Base-by-base conservation (phyloP, 2,797 vertebrate species). In the Babyrousa celebensis region DNA sequence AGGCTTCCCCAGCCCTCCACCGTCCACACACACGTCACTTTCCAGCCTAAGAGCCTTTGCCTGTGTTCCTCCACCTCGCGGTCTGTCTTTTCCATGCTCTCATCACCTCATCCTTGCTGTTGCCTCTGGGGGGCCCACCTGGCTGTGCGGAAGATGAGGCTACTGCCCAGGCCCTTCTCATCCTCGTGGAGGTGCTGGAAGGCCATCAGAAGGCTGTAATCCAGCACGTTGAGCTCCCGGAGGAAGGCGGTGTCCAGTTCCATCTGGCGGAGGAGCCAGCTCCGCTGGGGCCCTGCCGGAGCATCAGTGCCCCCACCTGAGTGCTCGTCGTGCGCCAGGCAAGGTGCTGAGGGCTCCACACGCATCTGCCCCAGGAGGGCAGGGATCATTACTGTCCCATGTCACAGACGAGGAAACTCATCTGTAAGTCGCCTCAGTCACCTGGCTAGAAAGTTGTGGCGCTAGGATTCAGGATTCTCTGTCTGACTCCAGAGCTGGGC, bases 171-270 rank as follows among this genome's bases (percentile, higher is more conserved):
- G 40, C 98, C 94, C 29, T 97, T 98, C 82, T 99, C 99, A 0
- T 99, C 99, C 0, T 97, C 94, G 15, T 99, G 99, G 71, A 99
- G 97, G 0, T 97, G 98, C 97, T 99, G 99, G 74, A 99, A 98
- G 70, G 99, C 99, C 96, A 99, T 90, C 63, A 99, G 98, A 43
- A 99, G 98, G 80, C 99, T 99, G 97, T 99, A 99, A 97, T 99
- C 99, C 97, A 99, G 93, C 60, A 99, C 98, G 0, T 99, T 99
- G 62, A 99, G 98, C 20, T 98, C 98, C 96, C 60, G 97, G 3
- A 99, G 98, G 98, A 99, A 99, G 56, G 98, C 54, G 0, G 99
- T 99, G 98, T 99, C 99, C 7, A 99, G 98, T 91, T 99, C 98
- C 95, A 99, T 95, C 98, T 99, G 99, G 11, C 86, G 98, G 62